Conservation (phyloP, 2,888 invertebrate species). For the Sinohyriopsis cumingii region DNA sequence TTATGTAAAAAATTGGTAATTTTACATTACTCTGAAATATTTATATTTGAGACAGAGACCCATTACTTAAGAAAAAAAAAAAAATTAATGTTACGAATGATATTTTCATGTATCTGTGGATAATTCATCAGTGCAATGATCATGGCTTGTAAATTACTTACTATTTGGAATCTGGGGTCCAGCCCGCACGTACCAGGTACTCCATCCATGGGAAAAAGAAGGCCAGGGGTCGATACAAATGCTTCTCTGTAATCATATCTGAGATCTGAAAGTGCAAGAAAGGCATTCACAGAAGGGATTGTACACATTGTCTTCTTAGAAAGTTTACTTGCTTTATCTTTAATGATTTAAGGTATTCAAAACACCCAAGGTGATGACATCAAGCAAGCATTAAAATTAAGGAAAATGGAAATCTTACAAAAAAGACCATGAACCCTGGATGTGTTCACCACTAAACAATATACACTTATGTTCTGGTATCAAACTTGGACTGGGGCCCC, state of each 20-base stretch:
- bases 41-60: too few species aligned
- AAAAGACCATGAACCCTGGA: neutral
- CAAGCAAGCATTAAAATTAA: neutral
- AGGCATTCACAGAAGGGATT: neutral
- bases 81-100: too few species aligned
- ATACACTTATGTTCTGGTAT: neutral
- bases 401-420: conserved; percentile 3
- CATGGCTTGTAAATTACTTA: conserved; percentile 74
- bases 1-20: too few species aligned
- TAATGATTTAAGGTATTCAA: too few species aligned
- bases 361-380: too few species aligned
- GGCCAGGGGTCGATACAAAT: conserved; percentile 53
- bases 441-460: neutral
- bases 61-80: too few species aligned
- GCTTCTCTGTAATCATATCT: conserved; percentile 74
- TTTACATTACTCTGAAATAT: too few species aligned
- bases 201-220: conserved; percentile 94
- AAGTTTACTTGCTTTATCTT: too few species aligned
- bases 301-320: neutral
- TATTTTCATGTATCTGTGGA: too few species aligned
- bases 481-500: too few species aligned
- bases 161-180: conserved; percentile 93
- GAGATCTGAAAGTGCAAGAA: conserved; percentile 67
- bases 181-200: conserved; percentile 94
- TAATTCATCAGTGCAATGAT: too few species aligned